Base-by-base conservation (phyloP, 2,888 invertebrate species). In the Tenthredo scrophulariae region DNA sequence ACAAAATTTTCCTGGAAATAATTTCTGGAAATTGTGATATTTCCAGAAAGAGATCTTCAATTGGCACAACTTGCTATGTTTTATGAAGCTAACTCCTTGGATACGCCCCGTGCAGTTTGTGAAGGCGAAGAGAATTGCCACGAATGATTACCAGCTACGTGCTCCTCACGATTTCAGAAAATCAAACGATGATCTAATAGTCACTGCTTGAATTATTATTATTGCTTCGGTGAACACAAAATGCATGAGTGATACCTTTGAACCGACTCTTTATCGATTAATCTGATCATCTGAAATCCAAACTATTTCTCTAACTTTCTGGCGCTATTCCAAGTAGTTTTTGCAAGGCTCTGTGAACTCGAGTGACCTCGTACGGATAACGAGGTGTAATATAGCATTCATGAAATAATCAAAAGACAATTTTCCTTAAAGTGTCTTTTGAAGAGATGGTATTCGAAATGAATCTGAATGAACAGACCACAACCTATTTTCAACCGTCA, bases 91-190 rank as follows among this genome's bases (percentile, higher is more conserved):
- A 74, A 4, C 43, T 54, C 77, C 77, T 54, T 54, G 77, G 77
- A 77, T 77, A 77, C 77, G 77, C 77, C 54, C n/a, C 29, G 77
- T 54, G 9, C 54, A 54, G 29, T 50, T 77, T 50, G 77, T 29
- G 33, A 77, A 33, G 77, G 50, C 54, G 54, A 77, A 50, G 77
- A 77, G 33, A 77, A 77, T 54, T 77, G 54, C 77, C 50, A 54
- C 26, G 54, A 46, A 29, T 77, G 5, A 77, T 77, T 54, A 77
- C 46, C n/a, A 29, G 54, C 77, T 77, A 77, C 77, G 77, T 77
- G 77, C 26, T 77, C 77, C 15, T 29, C 26, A 50, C 33, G 33
- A 33, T 77, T 77, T 9, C 7, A 77, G 18, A 77, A 77, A 50
- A 77, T 77, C 77, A 77, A 77, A 77, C 77, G 54, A 77, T 26